Evolutionary conservation across 1,140 invertebrate genomes (phyloP).

Genomic region (Calephelis nemesis): DNA sequence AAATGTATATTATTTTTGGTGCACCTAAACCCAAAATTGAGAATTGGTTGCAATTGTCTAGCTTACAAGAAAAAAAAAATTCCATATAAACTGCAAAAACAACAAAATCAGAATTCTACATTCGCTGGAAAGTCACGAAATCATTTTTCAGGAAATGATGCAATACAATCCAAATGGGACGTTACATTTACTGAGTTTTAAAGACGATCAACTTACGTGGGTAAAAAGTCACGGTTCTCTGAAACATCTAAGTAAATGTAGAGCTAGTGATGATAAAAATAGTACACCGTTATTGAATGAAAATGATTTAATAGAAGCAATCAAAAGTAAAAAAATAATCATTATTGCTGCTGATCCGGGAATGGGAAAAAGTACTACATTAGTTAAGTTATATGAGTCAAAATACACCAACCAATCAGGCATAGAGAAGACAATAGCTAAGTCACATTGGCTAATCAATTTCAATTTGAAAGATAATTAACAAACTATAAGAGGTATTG

Average conservation of each 20-base stretch:
- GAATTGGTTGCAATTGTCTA: neutral
- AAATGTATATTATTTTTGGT: neutral
- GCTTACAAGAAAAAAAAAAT: neutral
- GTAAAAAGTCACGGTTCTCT: neutral
- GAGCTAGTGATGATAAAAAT: neutral
- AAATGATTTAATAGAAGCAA: neutral
- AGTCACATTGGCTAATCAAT: neutral
- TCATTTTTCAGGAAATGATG: neutral
- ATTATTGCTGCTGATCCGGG: constrained; percentile 8
- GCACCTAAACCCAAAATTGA: neutral
- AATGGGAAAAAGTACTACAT: neutral
- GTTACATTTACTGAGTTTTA: neutral
- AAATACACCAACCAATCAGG: neutral
- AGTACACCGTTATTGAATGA: neutral
- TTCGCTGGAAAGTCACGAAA: neutral
- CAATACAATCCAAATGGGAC: neutral
- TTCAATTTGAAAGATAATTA: neutral
- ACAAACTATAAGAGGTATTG: neutral
- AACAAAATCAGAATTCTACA: neutral
- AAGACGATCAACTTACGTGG: neutral
- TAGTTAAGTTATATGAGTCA: neutral
- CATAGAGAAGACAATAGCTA: neutral
- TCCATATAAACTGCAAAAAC: neutral
- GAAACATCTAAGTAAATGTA: constrained; percentile 1
- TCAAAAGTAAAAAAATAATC: neutral